Conservation (phyloP, 2,797 vertebrate genomes). For the Diglossa cyanea region DNA sequence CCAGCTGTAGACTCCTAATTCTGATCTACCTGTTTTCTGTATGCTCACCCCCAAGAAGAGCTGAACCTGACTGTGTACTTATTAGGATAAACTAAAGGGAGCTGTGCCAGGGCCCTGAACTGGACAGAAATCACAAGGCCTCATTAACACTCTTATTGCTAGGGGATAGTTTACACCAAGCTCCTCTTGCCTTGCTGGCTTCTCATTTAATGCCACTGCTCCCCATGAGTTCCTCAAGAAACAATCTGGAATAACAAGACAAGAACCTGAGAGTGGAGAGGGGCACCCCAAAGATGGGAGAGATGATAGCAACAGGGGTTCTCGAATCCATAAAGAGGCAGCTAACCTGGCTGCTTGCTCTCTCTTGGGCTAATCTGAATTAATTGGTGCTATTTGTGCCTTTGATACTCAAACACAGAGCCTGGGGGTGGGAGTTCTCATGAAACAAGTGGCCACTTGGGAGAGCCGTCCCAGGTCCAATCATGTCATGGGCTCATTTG, state of each 20-base stretch:
- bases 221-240: not conserved
- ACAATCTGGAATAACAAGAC: not conserved
- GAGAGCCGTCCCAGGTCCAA: slow-evolving; percentile 58
- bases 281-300: not conserved
- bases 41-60: not conserved
- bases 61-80: not conserved
- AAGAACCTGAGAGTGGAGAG: not conserved
- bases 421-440: slow-evolving; percentile 45
- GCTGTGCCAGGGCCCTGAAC: not conserved
- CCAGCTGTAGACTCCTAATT: not conserved
- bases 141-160: not conserved
- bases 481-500: slow-evolving; percentile 58
- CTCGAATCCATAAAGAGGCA: not conserved
- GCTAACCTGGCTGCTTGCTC: not conserved
- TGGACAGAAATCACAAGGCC: not conserved
- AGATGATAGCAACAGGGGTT: not conserved
- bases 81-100: not conserved
- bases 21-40: not conserved
- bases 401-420: slow-evolving; percentile 53
- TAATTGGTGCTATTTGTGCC: slow-evolving; percentile 53
- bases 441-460: slow-evolving; percentile 69
- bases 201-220: not conserved
- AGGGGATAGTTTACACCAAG: not conserved
- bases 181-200: not conserved
- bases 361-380: slow-evolving; percentile 54